These are phyloP conservation scores for Prinia subflava DNA, from an alignment of 2,113 vertebrate genomes.

Conservation along the genomic window DNA sequence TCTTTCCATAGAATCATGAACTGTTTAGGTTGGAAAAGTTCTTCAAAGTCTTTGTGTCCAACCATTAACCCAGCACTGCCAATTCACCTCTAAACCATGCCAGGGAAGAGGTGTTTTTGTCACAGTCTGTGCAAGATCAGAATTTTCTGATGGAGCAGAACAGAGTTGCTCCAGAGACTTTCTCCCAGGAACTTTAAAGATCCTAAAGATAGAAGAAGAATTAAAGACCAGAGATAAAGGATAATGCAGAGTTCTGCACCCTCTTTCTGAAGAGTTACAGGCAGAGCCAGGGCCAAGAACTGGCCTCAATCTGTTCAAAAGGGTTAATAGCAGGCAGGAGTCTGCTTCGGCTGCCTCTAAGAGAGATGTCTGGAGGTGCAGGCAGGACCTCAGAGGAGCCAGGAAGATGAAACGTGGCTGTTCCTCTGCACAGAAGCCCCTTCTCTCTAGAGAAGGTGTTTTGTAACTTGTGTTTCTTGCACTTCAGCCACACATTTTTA, in stretches of 20 bases:
- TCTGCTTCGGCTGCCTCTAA: background rate
- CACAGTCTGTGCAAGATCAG: background rate
- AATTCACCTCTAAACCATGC: background rate
- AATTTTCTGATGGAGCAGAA: background rate
- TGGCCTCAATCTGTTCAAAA: background rate
- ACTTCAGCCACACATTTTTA: background rate
- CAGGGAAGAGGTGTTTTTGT: background rate
- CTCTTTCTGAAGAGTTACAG: background rate
- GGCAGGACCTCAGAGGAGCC: background rate
- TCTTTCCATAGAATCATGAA: background rate
- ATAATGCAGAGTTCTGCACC: background rate
- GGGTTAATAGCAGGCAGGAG: background rate
- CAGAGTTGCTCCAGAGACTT: background rate
- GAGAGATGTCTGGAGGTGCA: background rate
- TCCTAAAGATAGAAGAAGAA: background rate
- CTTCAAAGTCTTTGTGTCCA: background rate
- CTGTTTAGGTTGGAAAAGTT: background rate
- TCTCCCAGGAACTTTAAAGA: background rate
- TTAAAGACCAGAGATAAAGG: background rate
- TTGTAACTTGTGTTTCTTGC: background rate
- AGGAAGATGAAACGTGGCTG: background rate
- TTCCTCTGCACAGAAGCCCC: background rate
- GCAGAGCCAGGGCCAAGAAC: background rate
- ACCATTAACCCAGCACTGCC: background rate
- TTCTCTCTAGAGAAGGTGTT: background rate